A percentile compares a stretch with the other conserved stretches of the same genome.
Conservation (phyloP, 2,113 vertebrate species). For the Herpetotheres cachinnans region DNA sequence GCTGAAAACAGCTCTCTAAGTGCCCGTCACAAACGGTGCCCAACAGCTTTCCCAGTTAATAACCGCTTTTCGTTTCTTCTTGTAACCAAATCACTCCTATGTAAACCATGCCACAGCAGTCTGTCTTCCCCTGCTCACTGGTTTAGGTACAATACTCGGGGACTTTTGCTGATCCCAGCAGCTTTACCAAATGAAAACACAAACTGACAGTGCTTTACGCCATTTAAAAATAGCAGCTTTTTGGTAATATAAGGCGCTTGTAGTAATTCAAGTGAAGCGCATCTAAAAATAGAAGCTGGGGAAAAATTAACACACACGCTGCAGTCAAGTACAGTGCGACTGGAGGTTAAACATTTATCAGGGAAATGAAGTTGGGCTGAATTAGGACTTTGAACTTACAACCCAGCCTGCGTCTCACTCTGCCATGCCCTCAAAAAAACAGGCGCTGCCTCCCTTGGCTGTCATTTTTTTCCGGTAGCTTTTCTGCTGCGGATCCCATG, state of each 20-base stretch:
- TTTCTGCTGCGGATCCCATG: not conserved
- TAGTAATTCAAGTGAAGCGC: not conserved
- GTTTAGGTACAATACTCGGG: accelerated
- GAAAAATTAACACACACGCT: accelerated
- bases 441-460: not conserved
- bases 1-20: not conserved
- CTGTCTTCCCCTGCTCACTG: accelerated
- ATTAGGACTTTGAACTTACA: not conserved
- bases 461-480: not conserved
- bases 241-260: not conserved
- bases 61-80: not conserved
- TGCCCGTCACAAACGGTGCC: accelerated
- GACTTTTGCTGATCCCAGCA: not conserved
- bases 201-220: accelerated
- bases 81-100: not conserved
- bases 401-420: accelerated
- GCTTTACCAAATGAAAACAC: not conserved
- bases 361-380: accelerated
- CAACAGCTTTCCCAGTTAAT: not conserved
- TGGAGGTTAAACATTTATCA: not conserved
- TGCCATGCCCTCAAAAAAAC: not conserved
- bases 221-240: not conserved
- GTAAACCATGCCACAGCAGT: accelerated
- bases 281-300: not conserved
- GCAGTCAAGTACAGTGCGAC: accelerated